Percentiles rank a stretch among this genome's conserved stretches.
Conservation (phyloP, 2,888 invertebrate genomes). For the Athripsodes cinereus region DNA sequence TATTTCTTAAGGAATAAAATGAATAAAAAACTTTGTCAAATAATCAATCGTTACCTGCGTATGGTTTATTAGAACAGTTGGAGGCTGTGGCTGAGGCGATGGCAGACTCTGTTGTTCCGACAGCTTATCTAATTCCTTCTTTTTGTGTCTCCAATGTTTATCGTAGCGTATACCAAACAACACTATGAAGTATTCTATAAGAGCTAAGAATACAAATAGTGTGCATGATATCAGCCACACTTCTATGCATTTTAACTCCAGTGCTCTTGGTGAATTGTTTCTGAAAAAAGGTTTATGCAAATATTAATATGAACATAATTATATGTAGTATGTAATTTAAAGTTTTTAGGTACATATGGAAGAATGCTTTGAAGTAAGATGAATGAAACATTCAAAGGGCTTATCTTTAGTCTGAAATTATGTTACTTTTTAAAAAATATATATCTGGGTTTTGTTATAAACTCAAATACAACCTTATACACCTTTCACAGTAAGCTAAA, state of each 20-base stretch:
- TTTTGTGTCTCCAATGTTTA: conserved; percentile 51
- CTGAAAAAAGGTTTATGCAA: conserved; percentile 38
- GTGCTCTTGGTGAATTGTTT: conserved; percentile 58
- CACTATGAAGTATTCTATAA: conserved; percentile 59
- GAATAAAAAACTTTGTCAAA: too few species aligned
- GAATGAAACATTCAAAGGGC: too few species aligned
- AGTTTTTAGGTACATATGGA: too few species aligned
- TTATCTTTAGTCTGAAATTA: too few species aligned
- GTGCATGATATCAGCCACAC: conserved; percentile 63
- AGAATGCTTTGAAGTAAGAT: too few species aligned
- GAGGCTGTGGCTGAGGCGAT: conserved; percentile 39
- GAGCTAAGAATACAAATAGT: conserved; percentile 57
- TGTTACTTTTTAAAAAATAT: too few species aligned
- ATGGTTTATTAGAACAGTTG: conserved; percentile 37
- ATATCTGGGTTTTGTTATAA: too few species aligned
- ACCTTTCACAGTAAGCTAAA: too few species aligned
- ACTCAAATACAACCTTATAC: too few species aligned
- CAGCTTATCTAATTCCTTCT: conserved; percentile 34
- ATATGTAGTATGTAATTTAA: too few species aligned
- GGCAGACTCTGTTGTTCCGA: conserved; percentile 41
- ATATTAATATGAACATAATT: too few species aligned
- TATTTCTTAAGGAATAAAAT: too few species aligned
- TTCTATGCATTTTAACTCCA: conserved; percentile 59
- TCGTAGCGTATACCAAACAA: conserved; percentile 60
- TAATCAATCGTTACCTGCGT: conserved; percentile 44